Base-by-base conservation (phyloP, 2,113 vertebrate genomes). In the Arvicanthis niloticus region DNA sequence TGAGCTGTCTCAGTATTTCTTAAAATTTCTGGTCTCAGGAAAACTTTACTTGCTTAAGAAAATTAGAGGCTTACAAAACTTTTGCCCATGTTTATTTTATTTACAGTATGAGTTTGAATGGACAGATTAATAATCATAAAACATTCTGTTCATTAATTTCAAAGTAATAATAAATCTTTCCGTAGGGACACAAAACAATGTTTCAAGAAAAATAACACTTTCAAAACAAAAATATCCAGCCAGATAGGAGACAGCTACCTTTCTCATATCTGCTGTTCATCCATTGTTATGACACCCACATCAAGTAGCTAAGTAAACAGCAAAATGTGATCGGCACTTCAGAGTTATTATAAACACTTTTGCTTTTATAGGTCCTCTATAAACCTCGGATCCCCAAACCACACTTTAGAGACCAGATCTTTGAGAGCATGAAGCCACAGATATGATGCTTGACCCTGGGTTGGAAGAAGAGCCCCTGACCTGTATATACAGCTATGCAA, bases 171-270 rank as follows among this genome's bases (percentile, higher is more conserved):
- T 67, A 93, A 75, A 80, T 68, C 16, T 88, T 91, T 48, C n/a
- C 15, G 85, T 70, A 6, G 65, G 86, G 65, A 78, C n/a, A 88
- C 51, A 85, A 62, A 62, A 53, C 17, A 62, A 84, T 10, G 65
- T 62, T 51, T 58, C 40, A n/a, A 88, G n/a, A 93, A 84, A 95
- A 94, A 91, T 13, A 78, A 56, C 81, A 9, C 75, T 40, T 82
- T 37, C 37, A n/a, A 78, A 84, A 84, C 7, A 84, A 84, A 93
- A 58, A 82, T 70, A 73, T 42, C 48, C 80, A 37, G 8, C 19
- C 77, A 70, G 70, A 80, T 37, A 24, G 80, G 40, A 92, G 65
- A 91, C 10, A 51, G n/a, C 60, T 60, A 4, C 1, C 68, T 19
- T 88, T 65, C 67, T 53, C 37, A 12, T 21, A 42, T 15, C 62